Conservation (phyloP, 1,140 invertebrate genomes). For the Bombus breviceps region DNA sequence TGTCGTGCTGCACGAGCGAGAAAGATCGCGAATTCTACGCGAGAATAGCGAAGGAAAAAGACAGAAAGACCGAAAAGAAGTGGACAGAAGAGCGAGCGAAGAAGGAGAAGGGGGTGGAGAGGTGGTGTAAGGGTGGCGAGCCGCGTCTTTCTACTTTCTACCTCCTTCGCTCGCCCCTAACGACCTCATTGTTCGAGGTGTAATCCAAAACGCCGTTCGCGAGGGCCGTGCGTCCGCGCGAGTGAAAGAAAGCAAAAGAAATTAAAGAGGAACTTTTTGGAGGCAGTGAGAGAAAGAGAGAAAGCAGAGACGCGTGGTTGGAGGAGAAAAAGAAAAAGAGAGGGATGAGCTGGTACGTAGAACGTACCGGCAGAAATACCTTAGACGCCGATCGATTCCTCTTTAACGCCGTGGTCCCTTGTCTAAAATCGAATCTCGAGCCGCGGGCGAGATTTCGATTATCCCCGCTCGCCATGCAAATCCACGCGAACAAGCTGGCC, state of each 20-base stretch:
- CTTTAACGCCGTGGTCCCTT: slow-evolving; percentile 43
- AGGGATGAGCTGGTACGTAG: neutral
- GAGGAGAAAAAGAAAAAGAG: neutral
- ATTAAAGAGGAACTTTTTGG: neutral
- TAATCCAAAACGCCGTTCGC: slow-evolving; percentile 75
- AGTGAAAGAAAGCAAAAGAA: neutral
- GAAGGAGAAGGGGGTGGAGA: too few relatives aligned
- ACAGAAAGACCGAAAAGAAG: neutral
- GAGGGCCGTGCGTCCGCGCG: slow-evolving; percentile 33
- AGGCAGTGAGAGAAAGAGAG: neutral
- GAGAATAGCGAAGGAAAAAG: neutral
- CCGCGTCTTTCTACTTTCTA: slow-evolving; percentile 33
- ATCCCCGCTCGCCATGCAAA: slow-evolving; percentile 23
- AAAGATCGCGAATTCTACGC: slow-evolving; percentile 4
- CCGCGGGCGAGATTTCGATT: slow-evolving; percentile 46
- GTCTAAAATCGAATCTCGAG: slow-evolving; percentile 69
- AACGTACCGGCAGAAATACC: neutral
- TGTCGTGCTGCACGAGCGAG: neutral
- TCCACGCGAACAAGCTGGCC: slow-evolving; percentile 5
- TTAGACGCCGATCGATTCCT: neutral
- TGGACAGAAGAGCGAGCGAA: neutral
- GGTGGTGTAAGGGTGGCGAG: slow-evolving; percentile 19
- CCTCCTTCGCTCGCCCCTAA: slow-evolving; percentile 61
- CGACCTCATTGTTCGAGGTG: slow-evolving; percentile 75
- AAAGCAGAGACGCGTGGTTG: slow-evolving; percentile 15